Percentiles rank a stretch among this genome's conserved stretches.
phyloP scores from a whole-genome alignment of 64 coral and sea anemone species.

The Trachythela sp. region DNA sequence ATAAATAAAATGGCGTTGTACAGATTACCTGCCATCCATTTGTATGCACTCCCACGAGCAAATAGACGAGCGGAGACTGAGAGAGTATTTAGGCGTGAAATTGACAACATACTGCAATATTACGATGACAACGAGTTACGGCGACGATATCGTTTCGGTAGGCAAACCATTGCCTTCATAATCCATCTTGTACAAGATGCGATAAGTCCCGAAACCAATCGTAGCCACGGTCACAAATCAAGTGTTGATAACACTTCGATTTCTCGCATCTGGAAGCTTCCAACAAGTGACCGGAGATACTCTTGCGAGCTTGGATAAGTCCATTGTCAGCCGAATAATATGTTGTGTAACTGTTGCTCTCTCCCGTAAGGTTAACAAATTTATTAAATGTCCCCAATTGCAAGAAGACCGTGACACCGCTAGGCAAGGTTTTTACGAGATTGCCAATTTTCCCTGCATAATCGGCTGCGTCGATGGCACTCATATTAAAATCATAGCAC shows the following conservation, averaged over 20 bases:
- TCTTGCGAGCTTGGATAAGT: too few species aligned
- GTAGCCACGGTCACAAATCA: not conserved
- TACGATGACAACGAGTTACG: not conserved
- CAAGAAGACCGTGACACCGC: constrained; percentile 19
- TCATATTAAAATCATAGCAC: constrained; percentile 31
- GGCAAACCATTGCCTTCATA: too few species aligned
- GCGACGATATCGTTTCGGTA: not conserved
- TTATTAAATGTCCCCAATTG: constrained; percentile 18
- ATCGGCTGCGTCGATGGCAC: constrained; percentile 35
- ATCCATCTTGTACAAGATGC: not conserved
- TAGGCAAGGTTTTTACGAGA: too few species aligned
- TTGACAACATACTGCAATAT: not conserved
- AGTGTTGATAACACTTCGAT: not conserved
- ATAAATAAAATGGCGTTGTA: too few species aligned
- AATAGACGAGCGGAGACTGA: not conserved
- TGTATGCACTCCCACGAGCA: not conserved
- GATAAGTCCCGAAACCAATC: not conserved
- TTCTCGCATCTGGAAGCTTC: too few species aligned
- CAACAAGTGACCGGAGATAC: too few species aligned
- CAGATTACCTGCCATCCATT: not conserved
- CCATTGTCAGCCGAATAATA: too few species aligned
- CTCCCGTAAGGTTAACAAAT: constrained; percentile 5
- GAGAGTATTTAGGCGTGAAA: not conserved
- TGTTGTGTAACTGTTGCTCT: constrained; percentile 10
- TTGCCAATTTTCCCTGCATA: not conserved